A percentile compares a stretch with the other conserved stretches of the same genome.
phyloP scores from a whole-genome alignment of 2,113 vertebrate species.

The Pangasianodon gigas region DNA sequence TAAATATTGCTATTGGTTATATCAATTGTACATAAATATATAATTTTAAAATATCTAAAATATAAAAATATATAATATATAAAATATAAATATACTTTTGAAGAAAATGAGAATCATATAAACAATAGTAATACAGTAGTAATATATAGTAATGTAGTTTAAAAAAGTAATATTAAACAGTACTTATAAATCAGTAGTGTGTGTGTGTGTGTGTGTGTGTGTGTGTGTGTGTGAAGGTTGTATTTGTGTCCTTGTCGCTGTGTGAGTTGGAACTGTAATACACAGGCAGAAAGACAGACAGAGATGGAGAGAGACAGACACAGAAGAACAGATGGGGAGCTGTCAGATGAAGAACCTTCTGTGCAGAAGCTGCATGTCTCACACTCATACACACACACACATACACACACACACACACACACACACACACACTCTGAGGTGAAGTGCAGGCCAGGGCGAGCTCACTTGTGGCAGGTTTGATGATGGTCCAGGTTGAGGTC shows the following conservation, averaged over 20 bases:
- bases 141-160: background rate
- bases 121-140: background rate
- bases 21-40: background rate
- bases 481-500: conserved; percentile 51
- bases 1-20: background rate
- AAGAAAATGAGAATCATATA: background rate
- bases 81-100: background rate
- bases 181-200: background rate
- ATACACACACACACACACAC: conserved; percentile 38
- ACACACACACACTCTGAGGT: conserved; percentile 36
- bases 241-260: conserved; percentile 27
- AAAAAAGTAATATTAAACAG: background rate
- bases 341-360: conserved; percentile 51
- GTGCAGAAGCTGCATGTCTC: conserved; percentile 41
- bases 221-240: background rate
- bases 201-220: conserved; percentile 32
- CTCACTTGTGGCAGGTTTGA: conserved; percentile 59
- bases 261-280: conserved; percentile 13
- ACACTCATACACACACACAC: conserved; percentile 28
- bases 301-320: conserved; percentile 45
- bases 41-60: background rate
- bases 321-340: conserved; percentile 57
- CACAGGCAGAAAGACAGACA: conserved; percentile 31
- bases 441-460: conserved; percentile 31
- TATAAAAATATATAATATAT: background rate